Conservation (phyloP, 2,113 vertebrate species). For the Sigmodon hispidus region DNA sequence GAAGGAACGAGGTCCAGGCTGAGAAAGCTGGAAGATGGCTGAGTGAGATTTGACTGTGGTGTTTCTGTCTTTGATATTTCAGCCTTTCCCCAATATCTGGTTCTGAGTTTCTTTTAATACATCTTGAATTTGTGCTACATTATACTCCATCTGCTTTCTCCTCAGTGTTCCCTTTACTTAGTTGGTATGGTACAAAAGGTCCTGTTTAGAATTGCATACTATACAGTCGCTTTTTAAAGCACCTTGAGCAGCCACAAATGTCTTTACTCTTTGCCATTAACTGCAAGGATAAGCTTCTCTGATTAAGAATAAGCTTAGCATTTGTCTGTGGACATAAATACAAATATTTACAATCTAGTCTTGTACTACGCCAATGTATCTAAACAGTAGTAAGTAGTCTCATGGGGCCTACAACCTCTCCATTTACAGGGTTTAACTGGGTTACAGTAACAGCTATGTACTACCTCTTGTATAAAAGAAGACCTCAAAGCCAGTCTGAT, state of each 20-base stretch:
- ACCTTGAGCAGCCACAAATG: background rate
- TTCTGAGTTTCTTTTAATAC: too few species aligned
- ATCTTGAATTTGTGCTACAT: too few species aligned
- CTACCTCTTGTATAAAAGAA: background rate
- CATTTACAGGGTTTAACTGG: background rate
- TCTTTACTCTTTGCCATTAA: background rate
- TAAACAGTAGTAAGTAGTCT: background rate
- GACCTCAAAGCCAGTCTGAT: background rate
- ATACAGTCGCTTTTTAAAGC: background rate
- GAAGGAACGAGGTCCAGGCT: too few species aligned
- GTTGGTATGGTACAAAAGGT: background rate
- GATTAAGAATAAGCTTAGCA: background rate
- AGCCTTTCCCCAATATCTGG: too few species aligned
- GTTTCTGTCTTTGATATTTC: too few species aligned
- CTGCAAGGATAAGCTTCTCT: background rate
- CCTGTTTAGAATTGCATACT: background rate
- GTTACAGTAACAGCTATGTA: background rate
- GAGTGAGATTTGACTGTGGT: too few species aligned
- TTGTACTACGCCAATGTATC: background rate
- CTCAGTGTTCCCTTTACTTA: background rate
- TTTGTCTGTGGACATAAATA: background rate
- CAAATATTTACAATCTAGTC: background rate
- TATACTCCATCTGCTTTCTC: background rate
- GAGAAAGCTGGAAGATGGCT: too few species aligned
- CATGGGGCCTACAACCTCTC: background rate